Conservation (phyloP, 2,797 vertebrate species). For the Enteromius afrohamiltoni region DNA sequence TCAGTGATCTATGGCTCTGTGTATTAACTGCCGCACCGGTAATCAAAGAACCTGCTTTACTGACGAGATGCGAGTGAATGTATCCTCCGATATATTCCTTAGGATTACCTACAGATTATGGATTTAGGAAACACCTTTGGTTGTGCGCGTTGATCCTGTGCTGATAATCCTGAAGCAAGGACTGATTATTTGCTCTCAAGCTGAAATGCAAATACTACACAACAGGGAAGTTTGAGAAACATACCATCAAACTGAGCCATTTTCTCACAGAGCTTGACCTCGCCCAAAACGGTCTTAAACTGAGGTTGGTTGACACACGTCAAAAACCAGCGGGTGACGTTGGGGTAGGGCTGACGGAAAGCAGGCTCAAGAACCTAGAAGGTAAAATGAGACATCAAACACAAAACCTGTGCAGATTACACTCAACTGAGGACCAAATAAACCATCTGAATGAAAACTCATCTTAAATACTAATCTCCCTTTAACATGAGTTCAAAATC, state of each 20-base stretch:
- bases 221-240: slow-evolving; percentile 36
- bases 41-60: too few species aligned
- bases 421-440: background rate
- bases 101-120: background rate
- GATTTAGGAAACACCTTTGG: background rate
- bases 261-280: slow-evolving; percentile 92
- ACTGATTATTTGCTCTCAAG: background rate
- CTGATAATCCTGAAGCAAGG: background rate
- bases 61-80: too few species aligned
- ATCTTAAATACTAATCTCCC: background rate
- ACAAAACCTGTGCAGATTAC: background rate
- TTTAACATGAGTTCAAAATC: too few species aligned
- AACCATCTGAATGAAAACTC: background rate
- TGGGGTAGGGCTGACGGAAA: slow-evolving; percentile 88
- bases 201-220: background rate
- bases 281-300: slow-evolving; percentile 88
- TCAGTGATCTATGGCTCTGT: too few species aligned
- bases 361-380: slow-evolving; percentile 88
- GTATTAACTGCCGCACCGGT: too few species aligned
- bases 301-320: slow-evolving; percentile 93
- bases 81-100: too few species aligned
- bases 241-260: slow-evolving; percentile 95
- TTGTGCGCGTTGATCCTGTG: background rate
- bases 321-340: slow-evolving; percentile 89
- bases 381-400: background rate